A percentile compares a stretch with the other conserved stretches of the same genome.
Conservation (phyloP, 1,140 invertebrate genomes). For the Papilio helenus region DNA sequence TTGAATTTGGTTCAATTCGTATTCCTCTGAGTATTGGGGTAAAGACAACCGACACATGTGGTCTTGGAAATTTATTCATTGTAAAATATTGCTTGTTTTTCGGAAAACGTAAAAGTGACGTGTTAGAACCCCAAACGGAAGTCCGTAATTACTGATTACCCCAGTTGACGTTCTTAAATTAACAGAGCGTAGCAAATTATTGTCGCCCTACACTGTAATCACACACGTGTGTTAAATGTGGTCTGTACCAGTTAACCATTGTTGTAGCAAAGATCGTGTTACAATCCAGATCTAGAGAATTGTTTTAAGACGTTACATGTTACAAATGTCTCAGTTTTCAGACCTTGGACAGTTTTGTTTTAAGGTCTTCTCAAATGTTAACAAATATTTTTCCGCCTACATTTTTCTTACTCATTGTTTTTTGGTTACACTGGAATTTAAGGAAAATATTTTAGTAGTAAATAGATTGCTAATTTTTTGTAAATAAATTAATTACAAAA, state of each 20-base stretch:
- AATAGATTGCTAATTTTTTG: not conserved
- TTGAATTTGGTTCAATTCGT: too few relatives aligned
- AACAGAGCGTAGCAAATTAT: conserved; percentile 17
- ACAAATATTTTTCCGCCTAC: not conserved
- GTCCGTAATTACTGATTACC: not conserved
- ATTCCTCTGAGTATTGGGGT: too few relatives aligned
- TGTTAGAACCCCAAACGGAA: not conserved
- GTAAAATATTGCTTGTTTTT: too few relatives aligned
- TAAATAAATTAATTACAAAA: not conserved
- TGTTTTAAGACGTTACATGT: conserved; percentile 11
- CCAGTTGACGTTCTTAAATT: not conserved
- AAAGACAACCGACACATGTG: too few relatives aligned
- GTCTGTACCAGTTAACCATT: conserved; percentile 2
- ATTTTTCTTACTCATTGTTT: not conserved
- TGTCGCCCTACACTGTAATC: conserved; percentile 10
- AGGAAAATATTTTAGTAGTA: not conserved
- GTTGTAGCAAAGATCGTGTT: conserved; percentile 1
- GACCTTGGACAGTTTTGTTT: not conserved
- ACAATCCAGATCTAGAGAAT: not conserved
- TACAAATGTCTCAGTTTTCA: not conserved
- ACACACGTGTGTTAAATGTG: conserved; percentile 18
- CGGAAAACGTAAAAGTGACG: too few relatives aligned
- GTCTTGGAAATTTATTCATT: too few relatives aligned
- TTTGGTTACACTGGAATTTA: not conserved
- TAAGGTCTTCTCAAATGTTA: not conserved